Base-by-base conservation (phyloP, 2,888 invertebrate species). In the Diachrysia chrysitis region DNA sequence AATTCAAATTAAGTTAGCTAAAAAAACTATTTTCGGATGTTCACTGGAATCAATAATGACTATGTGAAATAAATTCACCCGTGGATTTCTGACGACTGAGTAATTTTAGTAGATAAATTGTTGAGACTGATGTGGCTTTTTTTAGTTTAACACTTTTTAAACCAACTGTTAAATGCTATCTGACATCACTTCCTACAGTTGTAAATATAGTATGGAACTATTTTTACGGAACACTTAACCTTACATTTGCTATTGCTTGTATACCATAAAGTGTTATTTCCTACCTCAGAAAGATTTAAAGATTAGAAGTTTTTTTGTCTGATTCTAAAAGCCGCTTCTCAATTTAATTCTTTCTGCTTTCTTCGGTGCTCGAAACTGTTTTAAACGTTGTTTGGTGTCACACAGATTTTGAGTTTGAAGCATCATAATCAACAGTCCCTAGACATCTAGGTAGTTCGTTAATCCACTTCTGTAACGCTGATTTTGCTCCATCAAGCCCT, bases 381-480 rank as follows among this genome's bases (percentile, higher is more conserved):
- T 29, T 7, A 7, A 5, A 29, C 6, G 5, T 29, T 29, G 6
- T 29, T 29, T 29, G 2, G 2, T 29, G 7, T 29, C 29, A 4
- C 6, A 29, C n/a, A n/a, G 7, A 5, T n/a, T 5, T 42, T 16
- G n/a, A n/a, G 42, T n/a, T n/a, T n/a, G 6, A n/a, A 6, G n/a
- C 0, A 42, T n/a, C 0, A n/a, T n/a, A n/a, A 55, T 57, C 54
- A 54, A 14, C 1, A 12, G n/a, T 42, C 75, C 42, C 70, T 4
- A n/a, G 60, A 19, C 17, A 46, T 25, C 25, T 48, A 57, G 37
- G 14, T 10, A 25, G 29, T 60, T 54, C 57, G 60, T 57, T 67
- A 32, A 78, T 63, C 68, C 35, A 53, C 19, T 29, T 42, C 23
- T 17, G 64, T 58, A 69, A n/a, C 51, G 67, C 72, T 79, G 79